Evolutionary conservation across 2,888 invertebrate species (phyloP).

Genomic region (Dasypolia templi): DNA sequence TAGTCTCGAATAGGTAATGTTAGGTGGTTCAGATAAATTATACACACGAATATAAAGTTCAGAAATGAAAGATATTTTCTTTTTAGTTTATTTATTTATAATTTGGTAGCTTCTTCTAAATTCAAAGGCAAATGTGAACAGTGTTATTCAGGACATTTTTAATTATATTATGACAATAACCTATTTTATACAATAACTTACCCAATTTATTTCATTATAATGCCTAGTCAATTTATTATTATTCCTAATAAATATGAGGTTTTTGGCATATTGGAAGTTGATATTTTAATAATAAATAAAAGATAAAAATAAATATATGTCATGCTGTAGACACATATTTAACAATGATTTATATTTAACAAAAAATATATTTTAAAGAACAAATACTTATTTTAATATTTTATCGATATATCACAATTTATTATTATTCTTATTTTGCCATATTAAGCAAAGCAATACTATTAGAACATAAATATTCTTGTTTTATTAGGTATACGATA

Average conservation of each 20-base stretch:
- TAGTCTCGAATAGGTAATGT: conserved; percentile 33
- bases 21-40: conserved; percentile 7
- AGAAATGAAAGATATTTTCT: neutral
- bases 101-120: neutral
- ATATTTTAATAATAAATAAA: conserved; percentile 1
- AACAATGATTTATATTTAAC: conserved; percentile 13
- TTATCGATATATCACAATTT: conserved; percentile 25
- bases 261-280: neutral
- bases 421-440: conserved; percentile 31
- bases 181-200: neutral
- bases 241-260: neutral
- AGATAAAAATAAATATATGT: conserved; percentile 6
- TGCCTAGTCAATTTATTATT: neutral
- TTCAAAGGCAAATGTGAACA: neutral
- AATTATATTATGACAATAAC: conserved; percentile 1
- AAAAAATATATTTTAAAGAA: conserved; percentile 19
- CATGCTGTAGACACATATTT: conserved; percentile 24
- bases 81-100: neutral
- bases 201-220: neutral
- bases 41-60: neutral
- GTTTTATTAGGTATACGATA: conserved; percentile 14
- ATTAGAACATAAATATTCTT: conserved; percentile 12
- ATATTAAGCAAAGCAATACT: conserved; percentile 32
- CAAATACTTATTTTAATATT: conserved; percentile 24
- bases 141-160: neutral